Evolutionary conservation across 2,888 invertebrate genomes (phyloP).

Genomic region (Pardosa pseudoannulata): DNA sequence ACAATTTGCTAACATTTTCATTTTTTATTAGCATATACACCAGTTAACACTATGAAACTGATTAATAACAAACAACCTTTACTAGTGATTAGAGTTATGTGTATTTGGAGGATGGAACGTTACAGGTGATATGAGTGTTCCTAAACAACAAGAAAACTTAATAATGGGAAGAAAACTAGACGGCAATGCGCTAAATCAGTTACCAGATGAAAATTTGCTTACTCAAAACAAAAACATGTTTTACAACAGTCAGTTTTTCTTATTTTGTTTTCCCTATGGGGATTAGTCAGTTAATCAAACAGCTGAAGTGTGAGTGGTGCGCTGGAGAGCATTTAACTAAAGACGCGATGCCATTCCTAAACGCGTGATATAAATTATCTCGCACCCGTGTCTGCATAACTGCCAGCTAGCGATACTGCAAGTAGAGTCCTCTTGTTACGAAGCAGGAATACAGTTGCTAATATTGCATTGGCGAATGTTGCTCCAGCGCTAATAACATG

Average conservation of each 20-base stretch:
- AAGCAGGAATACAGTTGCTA: conserved; percentile 61
- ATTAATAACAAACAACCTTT: no score
- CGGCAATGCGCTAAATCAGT: no score
- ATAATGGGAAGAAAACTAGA: no score
- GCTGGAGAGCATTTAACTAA: conserved; percentile 52
- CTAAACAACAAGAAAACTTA: no score
- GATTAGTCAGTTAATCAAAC: not conserved
- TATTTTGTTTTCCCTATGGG: not conserved
- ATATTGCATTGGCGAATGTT: conserved; percentile 46
- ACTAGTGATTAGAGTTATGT: no score
- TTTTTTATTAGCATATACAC: no score
- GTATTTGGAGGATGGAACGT: no score
- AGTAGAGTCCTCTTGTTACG: conserved; percentile 61
- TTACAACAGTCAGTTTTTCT: not conserved
- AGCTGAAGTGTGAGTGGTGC: not conserved
- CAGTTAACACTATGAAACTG: no score
- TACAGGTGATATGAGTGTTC: no score
- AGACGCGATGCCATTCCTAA: conserved; percentile 46
- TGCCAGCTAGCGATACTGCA: conserved; percentile 38
- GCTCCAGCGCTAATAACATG: conserved; percentile 65
- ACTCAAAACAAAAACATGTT: not conserved
- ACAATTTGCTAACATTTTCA: no score
- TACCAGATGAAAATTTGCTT: no score
- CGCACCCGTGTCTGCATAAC: conserved; percentile 54
- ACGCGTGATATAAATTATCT: conserved; percentile 59